Percentiles rank a stretch among this genome's conserved stretches.
Evolutionary conservation across 2,797 vertebrate species (phyloP).

Genomic region (Loris lydekkerianus): DNA sequence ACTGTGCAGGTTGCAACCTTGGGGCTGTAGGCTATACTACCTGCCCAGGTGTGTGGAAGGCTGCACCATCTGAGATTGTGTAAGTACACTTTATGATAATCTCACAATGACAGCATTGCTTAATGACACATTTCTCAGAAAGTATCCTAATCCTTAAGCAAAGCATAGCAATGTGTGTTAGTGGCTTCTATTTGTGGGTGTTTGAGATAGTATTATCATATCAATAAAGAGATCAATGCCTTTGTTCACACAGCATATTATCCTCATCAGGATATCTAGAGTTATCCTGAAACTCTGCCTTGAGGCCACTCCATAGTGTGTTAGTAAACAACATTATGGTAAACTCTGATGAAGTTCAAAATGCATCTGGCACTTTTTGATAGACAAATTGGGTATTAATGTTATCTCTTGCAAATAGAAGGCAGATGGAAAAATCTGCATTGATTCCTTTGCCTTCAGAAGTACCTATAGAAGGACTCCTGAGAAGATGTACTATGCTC

Average conservation of each 20-base stretch:
- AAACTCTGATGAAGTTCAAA: slow-evolving; percentile 14
- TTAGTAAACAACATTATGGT: background rate
- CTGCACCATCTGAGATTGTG: background rate
- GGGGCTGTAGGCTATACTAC: background rate
- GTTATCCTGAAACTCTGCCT: background rate
- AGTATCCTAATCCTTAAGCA: background rate
- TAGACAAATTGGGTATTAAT: background rate
- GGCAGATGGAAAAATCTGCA: background rate
- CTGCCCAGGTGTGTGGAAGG: background rate
- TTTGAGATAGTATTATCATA: background rate
- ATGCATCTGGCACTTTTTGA: background rate
- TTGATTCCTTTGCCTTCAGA: background rate
- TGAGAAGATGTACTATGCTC: background rate
- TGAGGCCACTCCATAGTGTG: background rate
- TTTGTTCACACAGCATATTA: background rate
- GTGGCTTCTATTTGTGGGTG: background rate
- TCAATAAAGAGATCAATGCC: background rate
- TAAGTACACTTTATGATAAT: background rate
- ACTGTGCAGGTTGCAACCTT: background rate
- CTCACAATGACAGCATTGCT: background rate
- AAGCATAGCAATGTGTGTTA: background rate
- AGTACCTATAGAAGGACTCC: background rate
- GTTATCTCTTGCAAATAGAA: slow-evolving; percentile 35
- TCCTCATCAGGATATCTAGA: background rate
- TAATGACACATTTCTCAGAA: background rate